Conservation (phyloP, 37 sponge, comb jelly and placozoan species). For the Chondrosia reniformis region DNA sequence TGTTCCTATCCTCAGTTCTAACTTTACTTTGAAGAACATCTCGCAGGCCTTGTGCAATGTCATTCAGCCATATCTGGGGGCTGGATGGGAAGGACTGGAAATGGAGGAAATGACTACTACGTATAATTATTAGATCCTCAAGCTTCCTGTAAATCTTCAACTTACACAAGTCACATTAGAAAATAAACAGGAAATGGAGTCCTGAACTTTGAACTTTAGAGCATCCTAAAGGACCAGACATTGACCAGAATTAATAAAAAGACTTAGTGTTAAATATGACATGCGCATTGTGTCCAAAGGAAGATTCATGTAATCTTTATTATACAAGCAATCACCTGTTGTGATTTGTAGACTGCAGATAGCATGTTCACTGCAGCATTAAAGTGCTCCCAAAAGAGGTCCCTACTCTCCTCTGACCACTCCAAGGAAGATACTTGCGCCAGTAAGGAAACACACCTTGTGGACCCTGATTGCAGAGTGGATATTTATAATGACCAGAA, state of each 20-base stretch:
- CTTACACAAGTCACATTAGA: neutral
- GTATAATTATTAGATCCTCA: neutral
- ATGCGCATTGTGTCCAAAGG: too few species aligned
- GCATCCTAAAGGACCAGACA: too few species aligned
- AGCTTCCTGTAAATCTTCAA: neutral
- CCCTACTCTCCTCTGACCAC: neutral
- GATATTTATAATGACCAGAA: too few species aligned
- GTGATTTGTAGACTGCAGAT: slow-evolving; percentile 25
- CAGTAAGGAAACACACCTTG: too few species aligned
- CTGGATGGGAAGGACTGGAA: neutral
- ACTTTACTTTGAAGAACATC: slow-evolving; percentile 58
- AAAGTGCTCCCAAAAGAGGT: slow-evolving; percentile 1
- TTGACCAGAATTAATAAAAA: too few species aligned
- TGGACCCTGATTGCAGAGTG: too few species aligned
- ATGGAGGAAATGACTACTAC: neutral
- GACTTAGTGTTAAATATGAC: too few species aligned
- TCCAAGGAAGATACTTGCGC: too few species aligned
- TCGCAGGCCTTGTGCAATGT: slow-evolving; percentile 38
- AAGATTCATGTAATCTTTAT: too few species aligned
- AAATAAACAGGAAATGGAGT: slow-evolving; percentile 17
- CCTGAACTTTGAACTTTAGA: slow-evolving; percentile 46
- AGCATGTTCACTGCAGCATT: slow-evolving; percentile 11
- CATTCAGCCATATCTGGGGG: slow-evolving; percentile 36
- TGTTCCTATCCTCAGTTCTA: slow-evolving; percentile 5
- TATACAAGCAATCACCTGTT: slow-evolving; percentile 18